phyloP scores from a whole-genome alignment of 2,797 vertebrate genomes.

The Tangara arthus region DNA sequence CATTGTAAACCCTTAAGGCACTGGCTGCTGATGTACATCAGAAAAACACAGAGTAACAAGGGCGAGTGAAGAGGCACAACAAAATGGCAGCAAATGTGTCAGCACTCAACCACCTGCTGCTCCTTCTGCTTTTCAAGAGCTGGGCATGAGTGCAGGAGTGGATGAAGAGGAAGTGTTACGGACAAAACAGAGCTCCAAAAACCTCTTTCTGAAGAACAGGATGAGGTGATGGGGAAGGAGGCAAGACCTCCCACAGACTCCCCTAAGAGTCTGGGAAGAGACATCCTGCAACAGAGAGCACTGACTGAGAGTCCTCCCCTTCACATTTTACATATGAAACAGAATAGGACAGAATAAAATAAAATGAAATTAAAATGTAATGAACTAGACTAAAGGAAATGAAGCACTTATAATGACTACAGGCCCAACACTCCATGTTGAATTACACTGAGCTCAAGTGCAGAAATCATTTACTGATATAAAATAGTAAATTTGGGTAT shows the following conservation, averaged over 20 bases:
- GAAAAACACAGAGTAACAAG: background rate
- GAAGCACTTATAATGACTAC: background rate
- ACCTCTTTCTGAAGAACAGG: background rate
- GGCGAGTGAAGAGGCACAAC: accelerated
- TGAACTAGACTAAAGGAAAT: background rate
- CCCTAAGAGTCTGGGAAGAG: background rate
- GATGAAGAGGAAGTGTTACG: background rate
- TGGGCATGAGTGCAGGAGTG: background rate
- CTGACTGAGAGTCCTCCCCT: background rate
- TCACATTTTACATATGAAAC: background rate
- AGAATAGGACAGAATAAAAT: background rate
- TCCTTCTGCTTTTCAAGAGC: background rate
- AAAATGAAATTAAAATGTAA: background rate
- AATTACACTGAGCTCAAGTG: background rate
- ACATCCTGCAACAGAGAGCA: background rate
- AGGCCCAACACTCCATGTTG: background rate
- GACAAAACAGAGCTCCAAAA: background rate
- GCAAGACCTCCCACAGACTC: background rate
- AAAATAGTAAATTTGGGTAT: background rate
- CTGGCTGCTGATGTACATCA: background rate
- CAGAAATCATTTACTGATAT: background rate
- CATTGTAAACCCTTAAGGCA: accelerated
- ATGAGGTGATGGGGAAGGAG: background rate
- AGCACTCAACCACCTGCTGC: background rate
- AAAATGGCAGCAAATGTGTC: background rate